Conservation (phyloP, 1,140 invertebrate species). For the Nixonia krombeini region DNA sequence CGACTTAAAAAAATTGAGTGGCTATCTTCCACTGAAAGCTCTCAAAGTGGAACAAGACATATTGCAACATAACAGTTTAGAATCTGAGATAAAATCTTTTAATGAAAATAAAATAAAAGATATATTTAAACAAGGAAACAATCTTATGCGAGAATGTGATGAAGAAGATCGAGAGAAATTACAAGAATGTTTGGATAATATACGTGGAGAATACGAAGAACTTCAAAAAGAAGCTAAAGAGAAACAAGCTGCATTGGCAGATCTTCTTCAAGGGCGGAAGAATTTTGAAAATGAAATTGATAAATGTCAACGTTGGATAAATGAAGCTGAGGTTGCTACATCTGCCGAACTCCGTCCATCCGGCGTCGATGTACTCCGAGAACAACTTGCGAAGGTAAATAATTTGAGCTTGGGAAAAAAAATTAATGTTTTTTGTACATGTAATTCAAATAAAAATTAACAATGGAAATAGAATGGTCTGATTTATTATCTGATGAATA, state of each 20-base stretch:
- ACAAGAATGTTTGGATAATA: slow-evolving; percentile 77
- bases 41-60: slow-evolving; percentile 84
- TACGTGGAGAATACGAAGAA: slow-evolving; percentile 79
- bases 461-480: no score
- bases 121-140: slow-evolving; percentile 82
- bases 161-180: slow-evolving; percentile 78
- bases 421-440: no score
- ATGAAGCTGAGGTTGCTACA: slow-evolving; percentile 88
- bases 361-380: slow-evolving; percentile 84
- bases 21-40: slow-evolving; percentile 81
- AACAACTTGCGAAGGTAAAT: slow-evolving; percentile 82
- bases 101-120: slow-evolving; percentile 82
- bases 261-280: slow-evolving; percentile 82
- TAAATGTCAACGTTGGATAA: slow-evolving; percentile 87
- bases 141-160: slow-evolving; percentile 85
- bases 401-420: no score
- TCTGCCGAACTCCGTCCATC: slow-evolving; percentile 84
- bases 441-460: no score
- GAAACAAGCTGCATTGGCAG: slow-evolving; percentile 80
- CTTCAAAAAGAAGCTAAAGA: slow-evolving; percentile 81
- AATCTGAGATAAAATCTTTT: slow-evolving; percentile 84
- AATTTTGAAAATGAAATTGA: slow-evolving; percentile 86
- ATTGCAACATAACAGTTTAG: slow-evolving; percentile 79
- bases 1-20: slow-evolving; percentile 82
- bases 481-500: no score